Evolutionary conservation across 2,797 vertebrate species (phyloP), one percentile per base, ranked within the genome.

Genomic region (Acanthis flammea): DNA sequence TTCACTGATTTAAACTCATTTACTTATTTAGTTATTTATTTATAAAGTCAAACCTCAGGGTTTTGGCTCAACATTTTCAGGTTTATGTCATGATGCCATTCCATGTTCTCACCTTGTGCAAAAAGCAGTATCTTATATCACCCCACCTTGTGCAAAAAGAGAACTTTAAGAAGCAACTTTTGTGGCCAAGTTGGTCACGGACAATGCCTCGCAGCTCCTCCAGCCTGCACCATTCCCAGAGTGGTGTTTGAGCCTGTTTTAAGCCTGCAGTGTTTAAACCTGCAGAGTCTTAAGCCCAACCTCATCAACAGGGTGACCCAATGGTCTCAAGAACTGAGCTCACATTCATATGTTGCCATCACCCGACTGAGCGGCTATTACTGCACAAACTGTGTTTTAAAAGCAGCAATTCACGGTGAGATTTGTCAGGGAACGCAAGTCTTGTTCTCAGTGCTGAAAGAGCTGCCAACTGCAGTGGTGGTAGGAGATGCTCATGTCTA

Each of bases 1-100:
- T 48, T 86, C 61, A 85, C 76, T 4, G 4, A 95, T 81, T 94
- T 35, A 82, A 94, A 77, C 55, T 39, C 9, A 78, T 27, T 11
- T 10, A 57, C 22, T 27, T 10, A 45, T 19, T 47, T 39, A 33
- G 48, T 57, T 61, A 18, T 53, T 47, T 35, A 14, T 57, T 73
- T 80, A 54, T 21, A 39, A 67, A 63, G 53, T 12, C 68, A 95
- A 78, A 78, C 21, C 25, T 19, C 42, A 66, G 66, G 17, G 18
- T 60, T 25, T 53, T 61, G 47, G 39, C 39, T 78, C 53, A 39
- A 19, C 7, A 16, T 47, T 65, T 92, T 33, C 61, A 82, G 19
- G 50, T 92, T 76, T 9, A 0, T 28, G 53, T 28, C 39, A 79
- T 19, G 48, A 92, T 24, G 51, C 51, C 12, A 10, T 23, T 87